Evolutionary conservation across 2,797 vertebrate species (phyloP).

Genomic region (Psittacula derbiana): DNA sequence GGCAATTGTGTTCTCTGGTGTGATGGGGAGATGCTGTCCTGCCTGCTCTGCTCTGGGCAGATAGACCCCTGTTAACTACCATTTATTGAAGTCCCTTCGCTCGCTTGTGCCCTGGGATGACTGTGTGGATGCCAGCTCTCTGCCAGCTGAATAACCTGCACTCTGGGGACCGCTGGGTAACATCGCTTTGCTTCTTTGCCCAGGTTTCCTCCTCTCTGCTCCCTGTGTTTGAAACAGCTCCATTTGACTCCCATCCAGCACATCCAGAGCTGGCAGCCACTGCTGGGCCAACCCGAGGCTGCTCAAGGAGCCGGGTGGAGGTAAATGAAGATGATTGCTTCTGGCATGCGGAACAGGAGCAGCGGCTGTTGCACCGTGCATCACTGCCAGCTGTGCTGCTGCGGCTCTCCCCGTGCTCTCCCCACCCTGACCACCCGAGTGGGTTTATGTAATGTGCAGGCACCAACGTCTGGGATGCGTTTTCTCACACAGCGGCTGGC

Average conservation of each 20-base stretch:
- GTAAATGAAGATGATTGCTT: background rate
- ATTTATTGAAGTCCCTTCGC: background rate
- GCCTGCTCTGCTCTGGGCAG: background rate
- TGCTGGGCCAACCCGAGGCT: fast-evolving
- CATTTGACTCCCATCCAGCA: background rate
- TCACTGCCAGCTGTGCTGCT: background rate
- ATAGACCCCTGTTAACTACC: no score
- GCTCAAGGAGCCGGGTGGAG: background rate
- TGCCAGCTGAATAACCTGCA: background rate
- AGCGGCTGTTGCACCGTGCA: background rate
- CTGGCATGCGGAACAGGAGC: background rate
- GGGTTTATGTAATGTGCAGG: background rate
- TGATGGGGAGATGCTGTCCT: background rate
- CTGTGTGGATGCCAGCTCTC: background rate
- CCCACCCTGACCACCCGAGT: fast-evolving
- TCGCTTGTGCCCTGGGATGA: background rate
- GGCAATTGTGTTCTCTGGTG: background rate
- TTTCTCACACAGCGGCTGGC: background rate
- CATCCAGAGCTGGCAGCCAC: fast-evolving
- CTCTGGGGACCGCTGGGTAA: fast-evolving
- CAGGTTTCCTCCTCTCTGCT: background rate
- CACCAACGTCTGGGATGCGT: background rate
- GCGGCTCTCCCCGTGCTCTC: background rate
- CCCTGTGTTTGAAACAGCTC: background rate
- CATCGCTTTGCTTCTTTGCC: background rate